phyloP scores from a whole-genome alignment of 2,888 invertebrate species.

The Actias luna region DNA sequence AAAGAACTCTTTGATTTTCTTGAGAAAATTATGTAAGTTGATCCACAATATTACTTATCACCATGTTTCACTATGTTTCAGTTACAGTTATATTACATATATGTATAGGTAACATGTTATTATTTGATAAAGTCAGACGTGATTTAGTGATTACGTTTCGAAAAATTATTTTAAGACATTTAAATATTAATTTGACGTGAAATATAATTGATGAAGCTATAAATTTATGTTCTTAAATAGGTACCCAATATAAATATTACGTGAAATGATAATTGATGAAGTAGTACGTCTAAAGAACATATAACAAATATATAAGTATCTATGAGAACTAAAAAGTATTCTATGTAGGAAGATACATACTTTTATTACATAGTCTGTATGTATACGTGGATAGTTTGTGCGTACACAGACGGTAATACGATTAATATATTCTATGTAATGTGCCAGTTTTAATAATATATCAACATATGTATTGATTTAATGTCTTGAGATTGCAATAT shows the following conservation, averaged over 20 bases:
- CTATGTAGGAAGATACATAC: neutral
- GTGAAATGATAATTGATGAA: neutral
- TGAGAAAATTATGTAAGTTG: no score
- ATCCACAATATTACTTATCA: no score
- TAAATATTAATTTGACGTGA: no score
- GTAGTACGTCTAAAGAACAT: neutral
- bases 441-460: no score
- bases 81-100: no score
- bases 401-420: neutral
- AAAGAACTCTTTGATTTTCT: no score
- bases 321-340: neutral
- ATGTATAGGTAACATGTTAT: no score
- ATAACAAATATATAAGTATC: neutral
- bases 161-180: neutral
- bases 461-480: no score
- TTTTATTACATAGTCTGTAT: neutral
- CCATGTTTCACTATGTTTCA: no score
- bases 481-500: no score
- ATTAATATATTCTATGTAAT: no score
- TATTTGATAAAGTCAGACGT: neutral
- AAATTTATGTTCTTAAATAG: neutral
- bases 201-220: neutral
- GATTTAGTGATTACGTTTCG: neutral
- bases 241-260: neutral
- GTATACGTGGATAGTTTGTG: neutral